Base-by-base conservation (phyloP, 2,113 vertebrate genomes). In the Xiphophorus couchianus region DNA sequence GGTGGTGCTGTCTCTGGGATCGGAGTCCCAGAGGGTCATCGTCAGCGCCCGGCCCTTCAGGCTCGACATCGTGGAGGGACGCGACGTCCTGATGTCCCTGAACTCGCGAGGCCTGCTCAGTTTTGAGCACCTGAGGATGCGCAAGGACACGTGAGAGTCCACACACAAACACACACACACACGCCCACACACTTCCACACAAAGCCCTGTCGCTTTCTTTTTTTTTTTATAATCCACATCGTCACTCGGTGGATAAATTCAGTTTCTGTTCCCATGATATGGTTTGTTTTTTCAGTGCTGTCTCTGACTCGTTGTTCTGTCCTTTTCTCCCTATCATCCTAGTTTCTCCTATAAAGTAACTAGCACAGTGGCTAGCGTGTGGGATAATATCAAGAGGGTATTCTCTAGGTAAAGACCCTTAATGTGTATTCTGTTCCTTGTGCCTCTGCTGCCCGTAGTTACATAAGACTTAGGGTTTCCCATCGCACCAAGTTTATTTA, bases 311-410 rank as follows among this genome's bases (percentile, higher is more conserved):
- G 90, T 95, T 95, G 90, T 95, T 95, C 93, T 94, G 95, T 92
- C 94, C 90, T 90, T 92, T 92, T 94, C 75, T 95, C 84, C 93
- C 90, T 93, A 93, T 92, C 91, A 89, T 92, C 94, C 93, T 94
- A 97, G 97, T 96, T 95, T 97, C 95, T 96, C 95, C 93, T 95
- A 96, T 95, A 96, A 96, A 96, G 94, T 98, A 96, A 96, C 95
- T 96, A 93, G 94, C 95, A 95, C 95, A 94, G 94, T 97, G 92
- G 95, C 96, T 96, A 97, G 96, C 95, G 93, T 97, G 92, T 98
- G 97, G 97, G 94, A 96, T 96, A 96, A 95, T 92, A 93, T 98
- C 96, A 97, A 96, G 96, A 96, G 89, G 94, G 84, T 97, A 93
- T 97, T 98, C 95, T 95, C 95, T 97, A 97, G 97, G 97, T 98